These are phyloP conservation scores for Theonella swinhoei DNA, from an alignment of 37 sponge, comb jelly and placozoan species.

Conservation along the genomic window DNA sequence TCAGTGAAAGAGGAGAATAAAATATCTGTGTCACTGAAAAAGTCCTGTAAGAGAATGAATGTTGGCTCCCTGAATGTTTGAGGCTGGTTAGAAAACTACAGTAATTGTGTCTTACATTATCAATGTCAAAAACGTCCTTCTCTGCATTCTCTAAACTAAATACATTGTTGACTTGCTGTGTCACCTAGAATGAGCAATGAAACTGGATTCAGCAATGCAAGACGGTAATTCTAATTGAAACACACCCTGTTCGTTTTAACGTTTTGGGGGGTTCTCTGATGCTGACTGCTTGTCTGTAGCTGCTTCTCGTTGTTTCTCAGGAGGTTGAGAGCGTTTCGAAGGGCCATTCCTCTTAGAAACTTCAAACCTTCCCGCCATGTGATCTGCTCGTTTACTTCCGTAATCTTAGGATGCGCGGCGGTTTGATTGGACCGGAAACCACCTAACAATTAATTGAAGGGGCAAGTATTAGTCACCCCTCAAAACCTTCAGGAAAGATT, in stretches of 20 bases:
- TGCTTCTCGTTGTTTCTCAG: not conserved
- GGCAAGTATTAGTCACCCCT: too few relatives aligned
- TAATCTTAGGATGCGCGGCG: too few relatives aligned
- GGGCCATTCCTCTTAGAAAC: too few relatives aligned
- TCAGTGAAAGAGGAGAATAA: too few relatives aligned
- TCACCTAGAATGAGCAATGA: too few relatives aligned
- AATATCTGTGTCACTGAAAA: too few relatives aligned
- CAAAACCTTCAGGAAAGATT: too few relatives aligned
- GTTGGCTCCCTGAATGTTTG: too few relatives aligned
- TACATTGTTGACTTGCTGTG: not conserved
- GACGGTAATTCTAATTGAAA: not conserved
- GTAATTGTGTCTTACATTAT: slow-evolving; percentile 4
- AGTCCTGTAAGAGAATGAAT: too few relatives aligned
- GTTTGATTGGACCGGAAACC: too few relatives aligned
- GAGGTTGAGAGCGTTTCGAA: slow-evolving; percentile 4
- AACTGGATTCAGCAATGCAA: not conserved
- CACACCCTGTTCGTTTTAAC: not conserved
- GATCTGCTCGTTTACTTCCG: too few relatives aligned
- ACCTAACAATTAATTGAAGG: too few relatives aligned
- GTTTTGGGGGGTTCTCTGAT: not conserved
- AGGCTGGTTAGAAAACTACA: not conserved
- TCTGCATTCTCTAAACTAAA: slow-evolving; percentile 8
- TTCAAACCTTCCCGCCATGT: slow-evolving; percentile 12
- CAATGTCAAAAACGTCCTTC: slow-evolving; percentile 12
- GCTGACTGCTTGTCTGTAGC: not conserved